Percentiles rank a stretch among this genome's conserved stretches.
Conservation (phyloP, 2,888 invertebrate genomes). For the Sarcophaga subvicina region DNA sequence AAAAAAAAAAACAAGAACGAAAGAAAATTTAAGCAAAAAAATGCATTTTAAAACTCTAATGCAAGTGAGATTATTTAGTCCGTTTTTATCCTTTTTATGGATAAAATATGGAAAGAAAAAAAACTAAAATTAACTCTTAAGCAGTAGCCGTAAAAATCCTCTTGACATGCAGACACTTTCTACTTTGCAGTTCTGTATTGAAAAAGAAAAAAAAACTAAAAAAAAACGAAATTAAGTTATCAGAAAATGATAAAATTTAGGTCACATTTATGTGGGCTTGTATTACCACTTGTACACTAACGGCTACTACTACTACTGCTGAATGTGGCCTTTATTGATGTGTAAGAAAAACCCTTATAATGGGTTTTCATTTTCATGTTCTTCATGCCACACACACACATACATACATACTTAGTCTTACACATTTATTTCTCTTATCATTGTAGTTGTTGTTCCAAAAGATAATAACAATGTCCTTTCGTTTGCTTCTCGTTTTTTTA, state of each 20-base stretch:
- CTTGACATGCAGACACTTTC: conserved; percentile 63
- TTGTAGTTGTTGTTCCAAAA: conserved; percentile 13
- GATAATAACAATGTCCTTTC: conserved; percentile 62
- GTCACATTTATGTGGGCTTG: conserved; percentile 67
- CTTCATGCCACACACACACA: background rate
- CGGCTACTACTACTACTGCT: conserved; percentile 5
- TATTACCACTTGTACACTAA: conserved; percentile 5
- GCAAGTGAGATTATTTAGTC: background rate
- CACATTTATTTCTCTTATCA: background rate
- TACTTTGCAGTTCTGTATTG: conserved; percentile 3
- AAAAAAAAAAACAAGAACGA: conserved; percentile 12
- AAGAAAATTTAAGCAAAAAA: background rate
- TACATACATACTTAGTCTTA: background rate
- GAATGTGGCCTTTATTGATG: background rate
- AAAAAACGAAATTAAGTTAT: conserved; percentile 65
- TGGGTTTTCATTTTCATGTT: conserved; percentile 52
- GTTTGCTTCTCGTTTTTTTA: conserved; percentile 10
- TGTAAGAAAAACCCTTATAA: conserved; percentile 52
- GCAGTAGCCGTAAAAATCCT: conserved; percentile 68
- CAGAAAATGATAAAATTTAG: conserved; percentile 67
- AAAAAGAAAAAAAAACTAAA: conserved; percentile 24
- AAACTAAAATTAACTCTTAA: conserved; percentile 37
- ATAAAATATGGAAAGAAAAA: background rate
- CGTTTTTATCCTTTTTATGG: background rate
- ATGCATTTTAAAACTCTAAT: background rate